phyloP scores from a whole-genome alignment of 2,113 vertebrate species.

The Cercopithecus mona region DNA sequence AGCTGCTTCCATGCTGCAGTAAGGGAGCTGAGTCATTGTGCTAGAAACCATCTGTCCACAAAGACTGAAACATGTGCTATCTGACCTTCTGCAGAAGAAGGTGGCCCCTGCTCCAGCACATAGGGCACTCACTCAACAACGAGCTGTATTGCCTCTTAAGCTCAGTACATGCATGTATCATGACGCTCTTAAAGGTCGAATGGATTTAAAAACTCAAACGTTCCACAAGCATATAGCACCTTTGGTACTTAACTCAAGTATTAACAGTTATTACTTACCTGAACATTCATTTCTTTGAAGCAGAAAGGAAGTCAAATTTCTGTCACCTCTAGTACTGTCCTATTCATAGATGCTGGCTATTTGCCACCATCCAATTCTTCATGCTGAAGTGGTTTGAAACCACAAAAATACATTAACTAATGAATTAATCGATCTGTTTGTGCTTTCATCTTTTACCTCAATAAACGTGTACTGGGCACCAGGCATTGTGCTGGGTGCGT shows the following conservation, averaged over 20 bases:
- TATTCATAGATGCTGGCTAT: background rate
- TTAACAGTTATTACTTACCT: background rate
- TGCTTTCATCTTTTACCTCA: background rate
- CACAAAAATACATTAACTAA: background rate
- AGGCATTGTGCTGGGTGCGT: background rate
- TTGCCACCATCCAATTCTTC: background rate
- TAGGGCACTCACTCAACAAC: fast-evolving
- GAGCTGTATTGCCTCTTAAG: fast-evolving
- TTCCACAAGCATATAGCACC: background rate
- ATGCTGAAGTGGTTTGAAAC: background rate
- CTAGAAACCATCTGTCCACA: background rate
- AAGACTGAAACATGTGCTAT: fast-evolving
- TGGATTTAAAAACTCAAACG: background rate
- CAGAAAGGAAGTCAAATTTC: background rate
- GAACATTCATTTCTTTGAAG: background rate
- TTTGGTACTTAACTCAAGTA: background rate
- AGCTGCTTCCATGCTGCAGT: too few relatives aligned
- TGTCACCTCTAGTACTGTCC: fast-evolving
- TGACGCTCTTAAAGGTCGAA: background rate
- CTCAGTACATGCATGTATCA: background rate
- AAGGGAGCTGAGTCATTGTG: fast-evolving
- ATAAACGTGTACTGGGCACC: background rate
- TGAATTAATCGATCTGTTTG: background rate
- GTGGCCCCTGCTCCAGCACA: background rate
- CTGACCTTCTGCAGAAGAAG: background rate